These are phyloP conservation scores for Tribolium freemani DNA, from an alignment of 2,888 invertebrate species.

Conservation along the genomic window DNA sequence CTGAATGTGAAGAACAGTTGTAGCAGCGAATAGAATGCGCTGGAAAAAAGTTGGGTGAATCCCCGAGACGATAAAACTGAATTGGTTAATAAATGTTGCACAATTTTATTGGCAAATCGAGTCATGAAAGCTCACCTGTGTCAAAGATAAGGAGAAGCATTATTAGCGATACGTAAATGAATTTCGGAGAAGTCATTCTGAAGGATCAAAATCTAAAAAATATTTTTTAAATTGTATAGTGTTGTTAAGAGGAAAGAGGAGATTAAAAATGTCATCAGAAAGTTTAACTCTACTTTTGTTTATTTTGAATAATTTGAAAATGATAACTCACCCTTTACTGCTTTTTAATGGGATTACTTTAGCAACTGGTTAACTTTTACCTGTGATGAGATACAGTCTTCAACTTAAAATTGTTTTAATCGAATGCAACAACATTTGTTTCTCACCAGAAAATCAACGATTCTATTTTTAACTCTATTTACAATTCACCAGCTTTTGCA, in stretches of 20 bases:
- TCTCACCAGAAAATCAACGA: background rate
- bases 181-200: background rate
- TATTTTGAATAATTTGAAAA: too few relatives aligned
- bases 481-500: background rate
- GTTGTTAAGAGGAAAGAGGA: too few relatives aligned
- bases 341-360: too few relatives aligned
- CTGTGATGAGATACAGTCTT: background rate
- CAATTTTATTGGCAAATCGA: background rate
- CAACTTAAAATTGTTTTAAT: background rate
- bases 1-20: conserved; percentile 3
- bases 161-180: background rate
- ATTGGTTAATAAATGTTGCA: background rate
- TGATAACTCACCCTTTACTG: too few relatives aligned
- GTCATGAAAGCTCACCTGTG: background rate
- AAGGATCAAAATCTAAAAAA: background rate
- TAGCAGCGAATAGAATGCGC: background rate
- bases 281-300: too few relatives aligned
- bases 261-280: too few relatives aligned
- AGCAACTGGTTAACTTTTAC: too few relatives aligned
- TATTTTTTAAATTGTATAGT: too few relatives aligned
- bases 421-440: background rate
- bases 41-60: background rate
- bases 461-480: background rate
- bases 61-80: background rate
- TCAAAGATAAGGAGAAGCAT: background rate